A percentile compares a stretch with the other conserved stretches of the same genome.
Conservation (phyloP, 2,797 vertebrate genomes). For the Poeciliopsis turneri region DNA sequence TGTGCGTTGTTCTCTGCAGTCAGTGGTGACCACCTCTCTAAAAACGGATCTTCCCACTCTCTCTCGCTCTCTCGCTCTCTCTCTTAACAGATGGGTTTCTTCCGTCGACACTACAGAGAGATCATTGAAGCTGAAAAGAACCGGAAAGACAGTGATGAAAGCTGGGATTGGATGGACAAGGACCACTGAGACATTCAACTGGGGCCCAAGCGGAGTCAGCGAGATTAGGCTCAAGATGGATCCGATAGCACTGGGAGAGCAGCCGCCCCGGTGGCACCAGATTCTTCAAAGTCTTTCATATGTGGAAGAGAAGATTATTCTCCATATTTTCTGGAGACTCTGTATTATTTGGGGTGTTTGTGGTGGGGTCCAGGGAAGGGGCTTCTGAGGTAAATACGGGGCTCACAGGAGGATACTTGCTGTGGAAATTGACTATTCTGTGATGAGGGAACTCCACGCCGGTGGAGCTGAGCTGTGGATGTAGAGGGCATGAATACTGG, state of each 20-base stretch:
- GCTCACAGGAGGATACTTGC: slow-evolving; percentile 82
- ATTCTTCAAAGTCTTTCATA: slow-evolving; percentile 95
- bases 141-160: slow-evolving; percentile 95
- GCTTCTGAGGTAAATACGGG: slow-evolving; percentile 82
- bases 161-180: slow-evolving; percentile 99
- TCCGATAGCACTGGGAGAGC: slow-evolving; percentile 73
- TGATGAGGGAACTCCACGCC: slow-evolving; percentile 67
- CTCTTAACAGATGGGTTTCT: slow-evolving; percentile 93
- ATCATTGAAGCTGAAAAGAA: slow-evolving; percentile 98
- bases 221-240: slow-evolving; percentile 84
- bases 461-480: slow-evolving; percentile 77
- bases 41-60: not conserved
- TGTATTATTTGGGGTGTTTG: slow-evolving; percentile 74
- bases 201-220: slow-evolving; percentile 68
- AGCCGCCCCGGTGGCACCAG: slow-evolving; percentile 79
- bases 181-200: slow-evolving; percentile 84
- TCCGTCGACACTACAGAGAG: slow-evolving; percentile 96
- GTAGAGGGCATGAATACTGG: slow-evolving; percentile 83
- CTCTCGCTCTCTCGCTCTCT: not conserved
- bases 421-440: slow-evolving; percentile 78
- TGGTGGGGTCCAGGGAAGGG: slow-evolving; percentile 66
- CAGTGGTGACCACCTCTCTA: slow-evolving; percentile 6
- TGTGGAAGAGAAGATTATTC: slow-evolving; percentile 99
- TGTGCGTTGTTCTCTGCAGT: not conserved
- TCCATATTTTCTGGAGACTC: slow-evolving; percentile 98